A percentile compares a stretch with the other conserved stretches of the same genome.
Evolutionary conservation across 2,888 invertebrate genomes (phyloP).

Genomic region (Pristionchus japonicus): DNA sequence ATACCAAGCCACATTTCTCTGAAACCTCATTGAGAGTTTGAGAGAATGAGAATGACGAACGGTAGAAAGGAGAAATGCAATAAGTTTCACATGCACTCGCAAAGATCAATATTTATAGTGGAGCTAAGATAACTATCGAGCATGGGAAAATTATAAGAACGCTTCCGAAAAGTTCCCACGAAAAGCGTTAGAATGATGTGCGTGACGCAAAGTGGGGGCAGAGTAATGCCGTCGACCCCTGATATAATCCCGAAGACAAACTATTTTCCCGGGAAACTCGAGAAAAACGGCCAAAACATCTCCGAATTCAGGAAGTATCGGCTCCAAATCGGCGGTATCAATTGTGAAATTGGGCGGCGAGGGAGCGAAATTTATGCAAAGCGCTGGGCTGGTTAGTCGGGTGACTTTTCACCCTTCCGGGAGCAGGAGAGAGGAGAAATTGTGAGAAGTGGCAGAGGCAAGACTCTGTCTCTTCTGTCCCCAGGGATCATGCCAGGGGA

Average conservation of each 20-base stretch:
- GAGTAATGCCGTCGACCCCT: neutral
- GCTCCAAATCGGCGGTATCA: neutral
- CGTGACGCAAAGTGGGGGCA: neutral
- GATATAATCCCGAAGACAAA: constrained; percentile 16
- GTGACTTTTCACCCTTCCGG: constrained; percentile 27
- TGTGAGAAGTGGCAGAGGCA: constrained; percentile 8
- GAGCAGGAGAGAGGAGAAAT: neutral
- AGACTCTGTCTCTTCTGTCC: neutral
- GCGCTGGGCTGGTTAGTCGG: neutral
- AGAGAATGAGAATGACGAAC: too few species aligned
- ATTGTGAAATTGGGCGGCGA: neutral
- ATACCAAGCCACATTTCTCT: neutral
- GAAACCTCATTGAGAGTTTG: too few species aligned
- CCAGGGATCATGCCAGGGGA: neutral
- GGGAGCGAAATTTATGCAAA: constrained; percentile 5
- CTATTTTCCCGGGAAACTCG: neutral
- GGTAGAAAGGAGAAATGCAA: neutral
- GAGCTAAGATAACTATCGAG: too few species aligned
- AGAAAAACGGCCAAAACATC: neutral
- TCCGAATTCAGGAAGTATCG: neutral
- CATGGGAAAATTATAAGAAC: neutral
- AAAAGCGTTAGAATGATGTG: neutral
- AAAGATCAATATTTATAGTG: too few species aligned
- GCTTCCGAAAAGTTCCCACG: neutral
- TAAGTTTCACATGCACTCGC: too few species aligned